Evolutionary conservation across 1,140 invertebrate species (phyloP), one percentile per base, ranked within the genome.

Genomic region (Macrobrachium rosenbergii): DNA sequence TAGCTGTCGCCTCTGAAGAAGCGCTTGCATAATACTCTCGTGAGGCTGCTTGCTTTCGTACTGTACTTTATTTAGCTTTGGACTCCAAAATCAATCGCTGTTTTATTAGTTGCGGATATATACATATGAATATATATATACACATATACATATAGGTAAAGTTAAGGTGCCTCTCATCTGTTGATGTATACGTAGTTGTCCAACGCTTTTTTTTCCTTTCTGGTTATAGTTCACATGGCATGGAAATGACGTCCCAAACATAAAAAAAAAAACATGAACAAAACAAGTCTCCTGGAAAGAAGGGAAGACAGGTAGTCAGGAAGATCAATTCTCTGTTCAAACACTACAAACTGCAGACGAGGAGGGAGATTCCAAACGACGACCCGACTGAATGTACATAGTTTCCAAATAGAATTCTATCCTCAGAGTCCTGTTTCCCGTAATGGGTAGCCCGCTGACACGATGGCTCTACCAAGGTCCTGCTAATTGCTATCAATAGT

Each of bases 1-100:
- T 67, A 37, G 28, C 59, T 37, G 21, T 75, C 58, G 78, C 58
- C 62, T 87, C 43, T 75, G 63, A 16, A 43, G 52, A 63, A 23
- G 59, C 52, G 16, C 62, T 87, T 87, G 78, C 84, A 87, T 87
- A 81, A 87, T 87, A 87, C 28, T 60, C 52, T 58, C 45, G 17
- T 28, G n/a, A 82, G 78, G 69, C 84, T 87, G 37, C 58, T 58
- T 76, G 73, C 75, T 84, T 84, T 64, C 73, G 76, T n/a, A 60
- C 58, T 86, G 76, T n/a, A 60, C 58, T 73, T 86, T 21, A 45
- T 86, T 82, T 73, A 67, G 84, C 84, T 87, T 78, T 58, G 58
- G 62, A 76, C 52, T 69, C 58, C 23, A 14, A 67, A 63, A 81
- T 67, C 64, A 43, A 60, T 64, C 64, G 37, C 43, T 80, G 60